Base-by-base conservation (phyloP, 2,888 invertebrate species). In the Xestia sexstrigata region DNA sequence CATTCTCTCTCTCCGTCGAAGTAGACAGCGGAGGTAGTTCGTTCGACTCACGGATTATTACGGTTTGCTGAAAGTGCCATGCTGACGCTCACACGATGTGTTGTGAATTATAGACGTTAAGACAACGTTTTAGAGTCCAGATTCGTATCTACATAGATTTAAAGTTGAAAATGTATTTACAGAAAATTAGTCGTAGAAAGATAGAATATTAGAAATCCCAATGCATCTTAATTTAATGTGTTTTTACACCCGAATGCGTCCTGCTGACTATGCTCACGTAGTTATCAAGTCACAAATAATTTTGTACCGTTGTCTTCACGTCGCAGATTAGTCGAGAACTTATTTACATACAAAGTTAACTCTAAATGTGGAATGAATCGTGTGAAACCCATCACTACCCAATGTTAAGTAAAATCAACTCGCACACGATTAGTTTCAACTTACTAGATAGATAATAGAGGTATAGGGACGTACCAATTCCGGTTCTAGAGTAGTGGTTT, bases 1-100 rank as follows among this genome's bases (percentile, higher is more conserved):
- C 91, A 82, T 91, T 89, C 47, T 91, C 87, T 49, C 92, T 89
- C 47, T 91, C 90, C 82, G 92, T 91, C 79, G 95, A 91, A 70
- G 95, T 92, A 77, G 95, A 92, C 87, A 93, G 84, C 88, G 90
- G 90, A 26, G 95, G 96, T 75, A 95, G 91, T 92, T 96, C 96
- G 93, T 95, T 95, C 86, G 96, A 95, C 87, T 94, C 95, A 88
- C 95, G 95, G 89, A 96, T 96, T 92, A 95, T 94, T 91, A 96
- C 96, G 83, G 96, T 96, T 93, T 96, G 96, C 96, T 96, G 96
- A 96, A 96, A 96, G 96, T 96, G 96, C 94, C 96, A 96, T 96
- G 96, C 96, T 91, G 93, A 95, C 94, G 94, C 96, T 95, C 96
- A 96, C 96, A 95, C 94, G 92, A 92, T 92, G 95, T 95, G 95